A percentile compares a stretch with the other conserved stretches of the same genome.
These are phyloP conservation scores for Cheilosia vernalis DNA, from an alignment of 2,888 invertebrate genomes.

Conservation along the genomic window DNA sequence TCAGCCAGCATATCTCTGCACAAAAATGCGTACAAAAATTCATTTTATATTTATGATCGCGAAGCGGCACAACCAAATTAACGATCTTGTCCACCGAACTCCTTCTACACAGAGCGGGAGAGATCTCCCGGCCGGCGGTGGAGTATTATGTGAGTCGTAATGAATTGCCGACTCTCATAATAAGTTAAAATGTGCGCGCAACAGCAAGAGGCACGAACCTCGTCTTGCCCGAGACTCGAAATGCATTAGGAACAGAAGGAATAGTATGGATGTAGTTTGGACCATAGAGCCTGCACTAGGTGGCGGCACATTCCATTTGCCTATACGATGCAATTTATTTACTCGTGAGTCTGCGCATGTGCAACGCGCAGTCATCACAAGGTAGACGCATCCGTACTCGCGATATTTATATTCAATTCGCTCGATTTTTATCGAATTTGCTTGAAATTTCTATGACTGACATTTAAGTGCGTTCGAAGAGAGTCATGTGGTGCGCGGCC, in stretches of 20 bases:
- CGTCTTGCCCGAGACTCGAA: constrained; percentile 28
- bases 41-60: constrained; percentile 76
- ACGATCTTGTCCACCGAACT: constrained; percentile 79
- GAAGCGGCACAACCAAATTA: constrained; percentile 81
- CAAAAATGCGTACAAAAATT: constrained; percentile 60
- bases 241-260: constrained; percentile 47
- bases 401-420: constrained; percentile 26
- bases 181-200: constrained; percentile 45
- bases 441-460: constrained; percentile 58
- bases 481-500: constrained; percentile 20
- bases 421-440: constrained; percentile 52
- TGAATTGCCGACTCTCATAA: constrained; percentile 63
- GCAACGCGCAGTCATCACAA: constrained; percentile 22
- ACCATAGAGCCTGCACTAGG: constrained; percentile 7
- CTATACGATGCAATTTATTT: constrained; percentile 50
- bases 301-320: constrained; percentile 52
- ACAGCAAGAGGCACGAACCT: constrained; percentile 4
- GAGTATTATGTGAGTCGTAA: constrained; percentile 56
- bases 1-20: constrained; percentile 16
- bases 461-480: constrained; percentile 51
- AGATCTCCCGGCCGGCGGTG: constrained; percentile 26
- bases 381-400: neutral
- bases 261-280: neutral
- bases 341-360: constrained; percentile 40
- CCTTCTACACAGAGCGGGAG: constrained; percentile 33